Evolutionary conservation across 2,113 vertebrate genomes (phyloP).

Genomic region (Catagonus wagneri): DNA sequence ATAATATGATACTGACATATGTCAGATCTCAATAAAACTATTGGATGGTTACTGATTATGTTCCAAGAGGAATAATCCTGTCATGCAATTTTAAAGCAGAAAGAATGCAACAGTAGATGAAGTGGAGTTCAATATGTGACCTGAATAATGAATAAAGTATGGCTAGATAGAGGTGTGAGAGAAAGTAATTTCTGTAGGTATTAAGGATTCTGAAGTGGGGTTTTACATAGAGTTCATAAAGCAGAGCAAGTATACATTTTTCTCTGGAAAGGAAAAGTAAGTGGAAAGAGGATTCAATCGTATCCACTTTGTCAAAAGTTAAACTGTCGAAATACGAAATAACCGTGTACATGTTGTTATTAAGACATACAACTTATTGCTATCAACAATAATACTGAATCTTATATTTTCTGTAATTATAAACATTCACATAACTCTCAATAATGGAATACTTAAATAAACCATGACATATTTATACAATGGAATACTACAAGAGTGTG

Average conservation of each 20-base stretch:
- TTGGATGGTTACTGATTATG: slow-evolving; percentile 62
- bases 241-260: not conserved
- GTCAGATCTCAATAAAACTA: slow-evolving; percentile 73
- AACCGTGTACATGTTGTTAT: not conserved
- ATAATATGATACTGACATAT: slow-evolving; percentile 73
- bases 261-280: not conserved
- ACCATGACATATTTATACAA: not conserved
- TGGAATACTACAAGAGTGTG: not conserved
- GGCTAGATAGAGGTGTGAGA: slow-evolving; percentile 15
- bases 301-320: not conserved
- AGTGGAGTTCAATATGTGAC: slow-evolving; percentile 61
- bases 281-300: not conserved
- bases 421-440: not conserved
- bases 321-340: slow-evolving; percentile 32
- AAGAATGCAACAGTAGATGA: slow-evolving; percentile 55
- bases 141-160: slow-evolving; percentile 63
- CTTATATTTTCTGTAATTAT: not conserved
- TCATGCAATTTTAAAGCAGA: slow-evolving; percentile 61
- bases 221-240: slow-evolving; percentile 9
- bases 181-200: slow-evolving; percentile 63
- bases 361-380: not conserved
- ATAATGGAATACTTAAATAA: not conserved
- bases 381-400: not conserved
- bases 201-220: slow-evolving; percentile 38
- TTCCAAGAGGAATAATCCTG: slow-evolving; percentile 67